Percentiles rank a stretch among this genome's conserved stretches.
phyloP scores from a whole-genome alignment of 2,888 invertebrate species.

The Mythimna ferrago region DNA sequence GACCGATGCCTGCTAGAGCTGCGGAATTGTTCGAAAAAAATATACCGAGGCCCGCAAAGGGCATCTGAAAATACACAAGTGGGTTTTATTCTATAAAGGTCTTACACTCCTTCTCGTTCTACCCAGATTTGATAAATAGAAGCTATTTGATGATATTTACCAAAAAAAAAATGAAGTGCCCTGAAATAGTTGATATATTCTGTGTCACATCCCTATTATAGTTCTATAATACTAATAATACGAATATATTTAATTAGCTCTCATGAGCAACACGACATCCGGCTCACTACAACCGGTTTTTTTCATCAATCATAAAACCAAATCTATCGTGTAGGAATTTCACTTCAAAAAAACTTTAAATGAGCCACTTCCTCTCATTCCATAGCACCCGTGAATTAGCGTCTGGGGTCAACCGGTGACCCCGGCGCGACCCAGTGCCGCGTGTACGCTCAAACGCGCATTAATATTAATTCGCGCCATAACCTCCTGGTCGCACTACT shows the following conservation, averaged over 20 bases:
- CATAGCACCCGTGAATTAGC: constrained; percentile 31
- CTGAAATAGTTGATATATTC: too few species aligned
- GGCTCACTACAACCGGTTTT: background rate
- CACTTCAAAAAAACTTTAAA: constrained; percentile 13
- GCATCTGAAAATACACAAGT: too few species aligned
- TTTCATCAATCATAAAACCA: constrained; percentile 9
- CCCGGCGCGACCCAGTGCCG: constrained; percentile 47
- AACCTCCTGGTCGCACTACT: constrained; percentile 43
- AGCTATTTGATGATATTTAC: background rate
- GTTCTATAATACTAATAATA: background rate
- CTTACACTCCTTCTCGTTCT: background rate
- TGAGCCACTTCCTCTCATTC: constrained; percentile 36
- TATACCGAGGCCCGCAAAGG: too few species aligned
- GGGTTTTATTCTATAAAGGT: too few species aligned
- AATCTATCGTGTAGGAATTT: constrained; percentile 4
- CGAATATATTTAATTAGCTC: background rate
- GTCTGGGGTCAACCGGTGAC: constrained; percentile 53
- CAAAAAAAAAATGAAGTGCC: background rate
- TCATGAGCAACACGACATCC: background rate
- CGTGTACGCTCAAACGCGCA: constrained; percentile 50
- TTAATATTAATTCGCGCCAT: constrained; percentile 63
- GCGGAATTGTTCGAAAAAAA: too few species aligned
- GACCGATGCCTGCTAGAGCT: too few species aligned
- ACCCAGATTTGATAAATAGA: too few species aligned
- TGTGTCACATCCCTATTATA: background rate